Evolutionary conservation across 2,888 invertebrate genomes (phyloP).

Genomic region (Beris morrisii): DNA sequence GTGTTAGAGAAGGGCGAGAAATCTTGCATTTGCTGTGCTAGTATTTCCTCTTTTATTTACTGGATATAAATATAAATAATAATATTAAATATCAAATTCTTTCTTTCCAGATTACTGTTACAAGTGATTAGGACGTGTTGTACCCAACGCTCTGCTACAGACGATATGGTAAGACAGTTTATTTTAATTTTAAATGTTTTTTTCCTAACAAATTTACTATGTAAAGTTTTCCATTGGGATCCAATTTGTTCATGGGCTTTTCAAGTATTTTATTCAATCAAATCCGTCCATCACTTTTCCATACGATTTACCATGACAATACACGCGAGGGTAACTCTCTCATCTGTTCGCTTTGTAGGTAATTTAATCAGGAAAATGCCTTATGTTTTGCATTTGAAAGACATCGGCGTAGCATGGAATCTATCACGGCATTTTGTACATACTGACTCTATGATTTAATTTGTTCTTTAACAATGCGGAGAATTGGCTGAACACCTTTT

Average conservation of each 20-base stretch:
- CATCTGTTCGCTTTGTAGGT: conserved; percentile 13
- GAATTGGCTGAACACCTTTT: conserved; percentile 29
- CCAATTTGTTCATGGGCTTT: no score
- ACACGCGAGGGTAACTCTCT: not conserved
- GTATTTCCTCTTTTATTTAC: no score
- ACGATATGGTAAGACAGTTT: conserved; percentile 54
- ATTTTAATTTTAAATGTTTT: not conserved
- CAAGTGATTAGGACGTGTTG: conserved; percentile 57
- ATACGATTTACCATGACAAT: conserved; percentile 30
- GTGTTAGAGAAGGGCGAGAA: no score
- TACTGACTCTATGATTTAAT: conserved; percentile 20
- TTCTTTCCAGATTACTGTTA: conserved; percentile 49
- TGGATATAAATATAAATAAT: no score
- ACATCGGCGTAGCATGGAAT: not conserved
- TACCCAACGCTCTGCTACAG: conserved; percentile 56
- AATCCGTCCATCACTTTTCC: conserved; percentile 28
- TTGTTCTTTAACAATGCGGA: conserved; percentile 4
- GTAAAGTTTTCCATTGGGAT: not conserved
- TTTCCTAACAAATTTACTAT: not conserved
- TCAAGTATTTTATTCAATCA: conserved; percentile 14
- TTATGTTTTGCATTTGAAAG: conserved; percentile 21
- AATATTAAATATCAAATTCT: conserved; percentile 11
- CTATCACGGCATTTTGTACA: conserved; percentile 3
- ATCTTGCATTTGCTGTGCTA: no score
- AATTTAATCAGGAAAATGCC: conserved; percentile 18